phyloP scores from a whole-genome alignment of 2,113 vertebrate species.

The Eulacestoma nigropectus region DNA sequence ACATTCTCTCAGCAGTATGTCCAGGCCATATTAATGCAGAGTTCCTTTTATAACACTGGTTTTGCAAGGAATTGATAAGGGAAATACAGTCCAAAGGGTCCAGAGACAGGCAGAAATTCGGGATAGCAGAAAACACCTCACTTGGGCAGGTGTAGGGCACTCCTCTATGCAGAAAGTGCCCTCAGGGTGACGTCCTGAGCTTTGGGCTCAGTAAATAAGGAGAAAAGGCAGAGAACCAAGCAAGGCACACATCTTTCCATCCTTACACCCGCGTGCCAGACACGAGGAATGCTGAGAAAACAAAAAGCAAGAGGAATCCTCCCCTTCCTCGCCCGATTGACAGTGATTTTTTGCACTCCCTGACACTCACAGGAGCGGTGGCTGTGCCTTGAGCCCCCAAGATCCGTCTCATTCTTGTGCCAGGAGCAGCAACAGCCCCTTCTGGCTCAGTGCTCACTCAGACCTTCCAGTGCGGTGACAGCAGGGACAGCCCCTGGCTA shows the following conservation, averaged over 20 bases:
- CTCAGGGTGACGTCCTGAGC: background rate
- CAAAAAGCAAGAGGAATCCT: background rate
- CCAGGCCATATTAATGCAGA: background rate
- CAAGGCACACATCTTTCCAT: background rate
- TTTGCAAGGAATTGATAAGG: background rate
- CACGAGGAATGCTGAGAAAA: background rate
- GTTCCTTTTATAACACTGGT: no score
- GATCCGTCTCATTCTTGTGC: background rate
- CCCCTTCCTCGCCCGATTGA: background rate
- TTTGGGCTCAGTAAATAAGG: background rate
- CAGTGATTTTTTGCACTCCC: background rate
- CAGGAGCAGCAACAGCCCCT: background rate
- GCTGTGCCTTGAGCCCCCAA: background rate
- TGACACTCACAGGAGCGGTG: background rate
- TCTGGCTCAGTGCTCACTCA: background rate
- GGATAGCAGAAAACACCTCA: background rate
- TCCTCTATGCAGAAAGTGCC: background rate
- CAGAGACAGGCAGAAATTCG: background rate
- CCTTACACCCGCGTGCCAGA: background rate
- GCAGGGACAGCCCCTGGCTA: background rate
- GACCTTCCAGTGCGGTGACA: background rate
- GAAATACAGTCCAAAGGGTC: background rate
- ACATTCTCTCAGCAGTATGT: background rate
- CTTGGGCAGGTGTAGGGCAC: accelerated
- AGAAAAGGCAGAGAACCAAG: background rate